Evolutionary conservation across 2,888 invertebrate species (phyloP), one percentile per base, ranked within the genome.

Genomic region (Dicranocentrus wangi): DNA sequence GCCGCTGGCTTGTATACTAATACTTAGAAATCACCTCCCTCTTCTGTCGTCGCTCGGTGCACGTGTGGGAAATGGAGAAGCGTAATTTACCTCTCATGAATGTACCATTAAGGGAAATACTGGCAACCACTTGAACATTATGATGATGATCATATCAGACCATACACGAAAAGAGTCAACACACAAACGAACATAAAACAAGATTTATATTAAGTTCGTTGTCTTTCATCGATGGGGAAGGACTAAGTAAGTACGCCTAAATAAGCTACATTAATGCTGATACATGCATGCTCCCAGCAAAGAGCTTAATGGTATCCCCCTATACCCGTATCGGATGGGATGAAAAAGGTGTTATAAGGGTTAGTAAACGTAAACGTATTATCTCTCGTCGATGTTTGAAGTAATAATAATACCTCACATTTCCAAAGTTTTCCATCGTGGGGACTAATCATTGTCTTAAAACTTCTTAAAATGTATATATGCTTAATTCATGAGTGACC

Each of bases 41-140:
- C 61, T 72, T 70, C 70, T 76, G 76, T 81, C 76, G 76, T 77
- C 65, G 70, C 71, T 76, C 72, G 55, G 32, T 84, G 84, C 82
- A 84, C 82, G 82, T 84, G 82, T 84, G 78, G 80, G 81, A 81
- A 82, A 83, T 81, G 81, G 84, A 79, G 75, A 81, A 83, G 82
- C 61, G 82, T 84, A 83, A 83, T 83, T 83, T 84, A 73, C 66
- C 77, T 39, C 72, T 69, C 82, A 82, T 84, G 84, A 81, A 78
- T 82, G 82, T 82, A 73, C 82, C 82, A 84, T 84, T 84, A 84
- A 82, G 82, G 76, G 51, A 77, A 77, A 75, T 68, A 81, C 81
- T 81, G 71, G 71, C 65, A 81, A 81, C 76, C 81, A 71, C 81
- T 81, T 76, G 65, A 76, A 58, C 69, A 55, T 75, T 81, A 81